Evolutionary conservation across 2,113 vertebrate species (phyloP), one percentile per base, ranked within the genome.

Genomic region (Bufo gargarizans): DNA sequence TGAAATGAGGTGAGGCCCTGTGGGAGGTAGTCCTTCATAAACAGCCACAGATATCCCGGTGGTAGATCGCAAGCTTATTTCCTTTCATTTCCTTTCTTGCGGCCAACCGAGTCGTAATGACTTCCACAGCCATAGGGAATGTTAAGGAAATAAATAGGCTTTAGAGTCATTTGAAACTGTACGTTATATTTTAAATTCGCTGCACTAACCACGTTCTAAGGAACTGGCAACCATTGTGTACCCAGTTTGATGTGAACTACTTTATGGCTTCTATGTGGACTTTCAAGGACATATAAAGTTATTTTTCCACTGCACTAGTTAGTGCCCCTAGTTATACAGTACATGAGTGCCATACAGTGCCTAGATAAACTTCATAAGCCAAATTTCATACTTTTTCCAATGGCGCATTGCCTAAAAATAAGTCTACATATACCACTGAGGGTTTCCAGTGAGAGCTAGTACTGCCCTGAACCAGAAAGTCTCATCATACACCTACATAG

Each of bases 41-140:
- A 47, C 6, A 74, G 17, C 43, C 45, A 11, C 71, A 47, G 43
- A 74, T 47, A 14, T 72, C 67, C 67, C 22, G 4, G 69, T 2
- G 12, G 71, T 74, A 74, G 71, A 47, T 74, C 45, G 10, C 45
- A 49, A 76, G 45, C 72, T 50, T 76, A 49, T 76, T 76, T 76
- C 72, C 72, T 50, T 76, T 76, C 71, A 47, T 74, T 74, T 74
- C 43, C 43, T 74, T 74, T 43, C 43, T 74, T 74, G 71, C 43
- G 14, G 71, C 69, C 45, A 71, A 45, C 69, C 12, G 11, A 13
- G 13, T 5, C 69, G 45, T 71, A 71, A 71, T 71, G 69, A 71
- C 33, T 1, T 71, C 43, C 43, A 8, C 71, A 17, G 71, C 71
- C 71, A 45, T 17, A 43, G 12, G 3, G 43, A 74, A 74, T 74